Base-by-base conservation (phyloP, 2,113 vertebrate genomes). In the Channa argus region DNA sequence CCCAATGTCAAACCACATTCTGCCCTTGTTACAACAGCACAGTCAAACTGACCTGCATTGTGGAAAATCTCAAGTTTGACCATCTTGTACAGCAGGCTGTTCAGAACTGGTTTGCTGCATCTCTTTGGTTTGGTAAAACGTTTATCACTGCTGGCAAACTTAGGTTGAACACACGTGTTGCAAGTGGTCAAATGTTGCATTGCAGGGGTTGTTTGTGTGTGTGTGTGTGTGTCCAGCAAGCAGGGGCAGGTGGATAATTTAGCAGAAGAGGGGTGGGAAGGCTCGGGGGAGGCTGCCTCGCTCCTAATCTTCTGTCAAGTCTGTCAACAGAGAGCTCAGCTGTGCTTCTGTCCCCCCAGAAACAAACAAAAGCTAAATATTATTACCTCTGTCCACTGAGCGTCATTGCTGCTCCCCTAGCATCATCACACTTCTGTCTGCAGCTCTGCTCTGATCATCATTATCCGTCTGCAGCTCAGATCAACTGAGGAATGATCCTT, bases 291-390 rank as follows among this genome's bases (percentile, higher is more conserved):
- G 65, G 62, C 33, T 56, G 74, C 65, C 74, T 54, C 71, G 80
- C 41, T 71, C 38, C 71, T 91, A 89, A 92, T 92, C 89, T 83
- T 82, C 88, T 65, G 88, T 93, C 87, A 90, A 24, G 78, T 90
- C 87, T 92, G 91, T 91, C 93, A 92, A 59, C 91, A 84, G 78
- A 55, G 82, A 78, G 77, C 82, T 88, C 89, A 92, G 89, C 89
- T 92, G 90, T 90, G 86, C 82, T 65, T 82, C 87, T 67, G 65
- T 86, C 76, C 58, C n/a, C n/a, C n/a, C n/a, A n/a, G n/a, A n/a
- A n/a, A n/a, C n/a, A n/a, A n/a, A n/a, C 74, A 79, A 91, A 93
- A 91, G 68, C 89, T 88, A 90, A 93, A 93, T 87, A 84, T 92
- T 91, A 92, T 89, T 87, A 85, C 83, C 90, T 85, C 79, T 62